Conservation (phyloP, 2,113 vertebrate species). For the Ophiodon elongatus region DNA sequence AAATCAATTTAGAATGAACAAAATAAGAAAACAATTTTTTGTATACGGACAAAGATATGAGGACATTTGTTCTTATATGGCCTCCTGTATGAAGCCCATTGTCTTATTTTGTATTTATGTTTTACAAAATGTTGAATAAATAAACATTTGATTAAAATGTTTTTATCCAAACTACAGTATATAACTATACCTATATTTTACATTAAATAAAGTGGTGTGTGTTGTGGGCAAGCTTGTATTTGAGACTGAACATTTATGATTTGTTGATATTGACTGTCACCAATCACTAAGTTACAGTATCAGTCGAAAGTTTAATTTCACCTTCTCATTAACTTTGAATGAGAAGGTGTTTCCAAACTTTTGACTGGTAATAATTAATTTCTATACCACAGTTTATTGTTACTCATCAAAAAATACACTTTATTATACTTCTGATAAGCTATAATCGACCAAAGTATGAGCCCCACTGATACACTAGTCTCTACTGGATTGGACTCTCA, state of each 20-base stretch:
- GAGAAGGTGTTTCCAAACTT: too few relatives aligned
- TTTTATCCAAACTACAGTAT: not conserved
- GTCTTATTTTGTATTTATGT: too few relatives aligned
- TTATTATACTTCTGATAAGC: not conserved
- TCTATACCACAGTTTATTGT: not conserved
- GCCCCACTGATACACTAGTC: not conserved
- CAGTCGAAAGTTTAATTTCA: too few relatives aligned
- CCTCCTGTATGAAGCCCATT: too few relatives aligned
- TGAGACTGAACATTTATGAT: not conserved
- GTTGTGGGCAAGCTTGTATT: not conserved
- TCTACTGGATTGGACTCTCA: constrained; percentile 8
- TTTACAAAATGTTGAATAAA: not conserved
- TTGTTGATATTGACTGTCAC: not conserved
- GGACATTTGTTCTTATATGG: not conserved
- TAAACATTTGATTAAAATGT: not conserved
- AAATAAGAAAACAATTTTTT: not conserved
- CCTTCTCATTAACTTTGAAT: too few relatives aligned
- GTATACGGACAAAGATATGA: not conserved
- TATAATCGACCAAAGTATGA: not conserved
- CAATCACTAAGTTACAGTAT: too few relatives aligned
- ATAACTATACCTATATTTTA: not conserved
- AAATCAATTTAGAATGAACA: not conserved
- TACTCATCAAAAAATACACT: not conserved
- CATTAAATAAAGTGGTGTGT: not conserved
- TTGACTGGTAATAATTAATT: not conserved